Evolutionary conservation across 2,113 vertebrate species (phyloP), one percentile per base, ranked within the genome.

Genomic region (Psophia crepitans): DNA sequence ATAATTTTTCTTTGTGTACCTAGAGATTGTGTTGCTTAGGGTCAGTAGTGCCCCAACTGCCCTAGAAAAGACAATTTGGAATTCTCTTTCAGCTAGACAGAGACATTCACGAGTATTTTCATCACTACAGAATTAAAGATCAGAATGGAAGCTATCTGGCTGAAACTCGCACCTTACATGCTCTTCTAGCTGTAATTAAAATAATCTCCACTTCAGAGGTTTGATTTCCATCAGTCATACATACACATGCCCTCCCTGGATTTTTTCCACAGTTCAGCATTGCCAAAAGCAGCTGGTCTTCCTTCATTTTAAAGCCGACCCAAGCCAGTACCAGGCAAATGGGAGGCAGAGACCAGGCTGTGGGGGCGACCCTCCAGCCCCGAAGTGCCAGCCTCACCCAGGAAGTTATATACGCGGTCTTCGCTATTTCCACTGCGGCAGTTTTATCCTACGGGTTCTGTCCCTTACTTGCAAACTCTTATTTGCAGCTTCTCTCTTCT

Each of bases 141-240:
- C 16, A 32, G 70, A 61, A 85, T 54, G 87, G 91, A 95, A 96
- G 87, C 57, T 89, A 5, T 63, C 71, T 79, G 70, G 49, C 88
- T 89, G 92, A 77, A 93, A 74, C 49, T 77, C 73, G 66, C 54
- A 84, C 64, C 57, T 91, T 79, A 41, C 23, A 1, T 39, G 81
- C 69, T 84, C 74, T 87, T 79, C 41, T 75, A 30, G 68, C 77
- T 95, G 2, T 96, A 95, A 97, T 95, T 95, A 96, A 95, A 89
- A 79, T 89, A 78, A 92, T 95, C 76, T 92, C 69, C 83, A 61
- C 73, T 95, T 90, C 83, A 89, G 83, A 93, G 76, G 88, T 78
- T 90, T 90, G 92, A 90, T 92, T 95, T 93, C 69, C 83, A 61
- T 84, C 95, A 71, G 73, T 43, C 20, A 0, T 32, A 24, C 15